Conservation (phyloP, 2,113 vertebrate genomes). For the Salvelinus fontinalis region DNA sequence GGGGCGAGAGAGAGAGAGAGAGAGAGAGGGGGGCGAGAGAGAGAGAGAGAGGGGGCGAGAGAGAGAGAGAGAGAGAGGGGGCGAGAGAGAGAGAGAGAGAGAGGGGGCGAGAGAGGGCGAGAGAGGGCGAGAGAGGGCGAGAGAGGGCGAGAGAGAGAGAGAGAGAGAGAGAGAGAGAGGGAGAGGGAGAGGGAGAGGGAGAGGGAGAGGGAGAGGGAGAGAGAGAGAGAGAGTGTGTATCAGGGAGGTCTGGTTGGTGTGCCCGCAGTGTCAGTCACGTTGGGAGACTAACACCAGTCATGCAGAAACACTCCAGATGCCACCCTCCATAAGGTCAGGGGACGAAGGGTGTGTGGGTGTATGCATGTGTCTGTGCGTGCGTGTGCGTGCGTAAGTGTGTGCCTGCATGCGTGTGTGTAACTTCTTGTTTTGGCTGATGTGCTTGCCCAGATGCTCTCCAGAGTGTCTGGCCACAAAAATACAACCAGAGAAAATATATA, state of each 20-base stretch:
- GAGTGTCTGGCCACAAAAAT: not conserved
- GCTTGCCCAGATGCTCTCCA: not conserved
- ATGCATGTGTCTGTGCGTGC: constrained; percentile 7
- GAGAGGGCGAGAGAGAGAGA: too few species aligned
- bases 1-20: too few species aligned
- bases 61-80: too few species aligned
- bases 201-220: too few species aligned
- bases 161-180: not conserved
- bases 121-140: too few species aligned
- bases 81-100: too few species aligned
- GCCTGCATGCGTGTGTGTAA: too few species aligned
- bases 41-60: too few species aligned
- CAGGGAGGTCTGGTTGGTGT: constrained; percentile 4
- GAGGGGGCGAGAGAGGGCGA: too few species aligned
- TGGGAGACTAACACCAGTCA: constrained; percentile 39
- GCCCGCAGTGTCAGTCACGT: constrained; percentile 36
- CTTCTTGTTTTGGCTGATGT: not conserved
- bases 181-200: too few species aligned
- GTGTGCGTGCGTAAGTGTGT: too few species aligned
- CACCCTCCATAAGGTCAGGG: constrained; percentile 24
- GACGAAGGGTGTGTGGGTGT: not conserved
- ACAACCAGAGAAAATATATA: not conserved
- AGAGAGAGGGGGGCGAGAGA: too few species aligned
- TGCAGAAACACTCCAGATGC: constrained; percentile 58
- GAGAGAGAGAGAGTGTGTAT: not conserved